Percentiles rank a stretch among this genome's conserved stretches.
Evolutionary conservation across 2,113 vertebrate species (phyloP).

Genomic region (Hyaena hyaena): DNA sequence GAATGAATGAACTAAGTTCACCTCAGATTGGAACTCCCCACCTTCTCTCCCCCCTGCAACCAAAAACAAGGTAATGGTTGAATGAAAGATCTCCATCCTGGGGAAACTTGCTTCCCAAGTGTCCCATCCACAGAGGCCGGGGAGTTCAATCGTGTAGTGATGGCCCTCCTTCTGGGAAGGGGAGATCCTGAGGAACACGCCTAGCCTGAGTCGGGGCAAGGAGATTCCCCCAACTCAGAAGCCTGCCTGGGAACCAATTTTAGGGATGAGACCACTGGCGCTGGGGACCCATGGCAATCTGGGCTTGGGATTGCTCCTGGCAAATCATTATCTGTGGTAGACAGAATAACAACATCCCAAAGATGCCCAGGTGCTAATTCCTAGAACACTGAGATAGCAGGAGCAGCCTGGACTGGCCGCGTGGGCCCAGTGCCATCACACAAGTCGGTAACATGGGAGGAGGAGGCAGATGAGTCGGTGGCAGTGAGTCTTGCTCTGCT

Average conservation of each 20-base stretch:
- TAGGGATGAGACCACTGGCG: not conserved
- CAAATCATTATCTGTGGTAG: not conserved
- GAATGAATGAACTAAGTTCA: not conserved
- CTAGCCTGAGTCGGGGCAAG: not conserved
- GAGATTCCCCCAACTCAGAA: not conserved
- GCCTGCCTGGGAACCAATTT: not conserved
- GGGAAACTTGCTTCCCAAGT: not conserved
- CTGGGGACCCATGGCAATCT: not conserved
- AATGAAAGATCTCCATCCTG: not conserved
- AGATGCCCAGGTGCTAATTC: not conserved
- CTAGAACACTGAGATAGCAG: not conserved
- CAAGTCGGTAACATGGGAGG: too few species aligned
- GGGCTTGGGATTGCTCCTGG: not conserved
- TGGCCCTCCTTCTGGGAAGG: not conserved
- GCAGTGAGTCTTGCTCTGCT: not conserved
- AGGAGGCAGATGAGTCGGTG: not conserved
- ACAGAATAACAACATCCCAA: not conserved
- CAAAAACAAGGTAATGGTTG: not conserved
- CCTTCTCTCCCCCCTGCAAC: too few species aligned
- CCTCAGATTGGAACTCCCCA: not conserved
- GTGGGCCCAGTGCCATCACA: not conserved
- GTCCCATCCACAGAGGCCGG: not conserved
- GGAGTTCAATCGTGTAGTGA: not conserved
- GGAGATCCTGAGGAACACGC: not conserved
- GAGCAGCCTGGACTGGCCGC: too few species aligned